Conservation (phyloP, 2,888 invertebrate species). For the Timandra comae region DNA sequence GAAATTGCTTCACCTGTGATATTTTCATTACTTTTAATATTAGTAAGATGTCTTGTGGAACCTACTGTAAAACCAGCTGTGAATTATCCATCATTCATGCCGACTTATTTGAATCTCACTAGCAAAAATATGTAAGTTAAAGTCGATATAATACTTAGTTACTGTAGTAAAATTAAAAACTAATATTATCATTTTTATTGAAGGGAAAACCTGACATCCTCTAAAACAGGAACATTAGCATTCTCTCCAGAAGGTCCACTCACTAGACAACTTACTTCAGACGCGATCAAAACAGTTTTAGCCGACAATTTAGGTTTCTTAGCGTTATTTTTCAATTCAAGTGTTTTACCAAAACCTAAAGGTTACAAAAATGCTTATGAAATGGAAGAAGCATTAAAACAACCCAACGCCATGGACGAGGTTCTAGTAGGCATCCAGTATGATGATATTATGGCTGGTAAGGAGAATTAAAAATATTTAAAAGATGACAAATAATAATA, state of each 20-base stretch:
- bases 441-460: constrained; percentile 64
- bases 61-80: constrained; percentile 69
- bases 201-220: constrained; percentile 59
- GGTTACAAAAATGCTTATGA: constrained; percentile 54
- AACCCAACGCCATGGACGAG: constrained; percentile 61
- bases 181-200: too few relatives aligned
- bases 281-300: constrained; percentile 59
- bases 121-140: constrained; percentile 59
- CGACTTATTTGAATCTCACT: constrained; percentile 63
- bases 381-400: constrained; percentile 52
- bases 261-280: constrained; percentile 51
- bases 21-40: constrained; percentile 82
- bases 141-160: too few relatives aligned
- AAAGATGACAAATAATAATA: too few relatives aligned
- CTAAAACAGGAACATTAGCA: constrained; percentile 57
- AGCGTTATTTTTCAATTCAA: constrained; percentile 50
- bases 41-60: constrained; percentile 82
- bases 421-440: constrained; percentile 65
- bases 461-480: constrained; percentile 26
- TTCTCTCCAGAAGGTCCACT: constrained; percentile 64
- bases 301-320: constrained; percentile 58
- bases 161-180: too few relatives aligned
- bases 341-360: constrained; percentile 56
- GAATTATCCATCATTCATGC: constrained; percentile 51
- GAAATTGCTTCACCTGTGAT: constrained; percentile 84